These are phyloP conservation scores for Callosobruchus maculatus DNA, from an alignment of 2,888 invertebrate species.

Conservation along the genomic window DNA sequence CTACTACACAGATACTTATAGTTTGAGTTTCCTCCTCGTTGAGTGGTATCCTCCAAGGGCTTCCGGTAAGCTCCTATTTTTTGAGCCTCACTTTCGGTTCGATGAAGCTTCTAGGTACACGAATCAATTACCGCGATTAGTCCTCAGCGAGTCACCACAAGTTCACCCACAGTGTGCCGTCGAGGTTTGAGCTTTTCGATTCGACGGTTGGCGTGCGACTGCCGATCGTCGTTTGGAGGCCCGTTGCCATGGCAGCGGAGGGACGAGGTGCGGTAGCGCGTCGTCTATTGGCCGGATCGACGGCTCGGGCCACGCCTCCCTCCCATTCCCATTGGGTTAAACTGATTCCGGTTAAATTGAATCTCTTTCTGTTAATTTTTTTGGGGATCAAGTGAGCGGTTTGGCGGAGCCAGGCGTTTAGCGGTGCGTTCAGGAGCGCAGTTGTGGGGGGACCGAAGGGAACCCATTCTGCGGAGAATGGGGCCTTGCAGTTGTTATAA, in stretches of 20 bases:
- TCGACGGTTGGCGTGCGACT: constrained; percentile 39
- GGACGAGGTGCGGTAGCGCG: constrained; percentile 38
- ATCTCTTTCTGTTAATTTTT: constrained; percentile 51
- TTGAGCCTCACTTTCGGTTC: too few species aligned
- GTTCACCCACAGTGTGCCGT: constrained; percentile 9
- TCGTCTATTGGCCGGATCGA: constrained; percentile 44
- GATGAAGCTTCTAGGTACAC: too few species aligned
- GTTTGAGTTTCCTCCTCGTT: too few species aligned
- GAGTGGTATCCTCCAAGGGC: too few species aligned
- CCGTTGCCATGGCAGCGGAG: constrained; percentile 49
- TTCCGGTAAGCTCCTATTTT: too few species aligned
- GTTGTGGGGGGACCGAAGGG: background rate
- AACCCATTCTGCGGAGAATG: too few species aligned
- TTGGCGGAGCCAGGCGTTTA: constrained; percentile 13
- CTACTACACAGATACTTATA: too few species aligned
- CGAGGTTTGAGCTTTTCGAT: constrained; percentile 22
- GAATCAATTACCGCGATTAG: background rate
- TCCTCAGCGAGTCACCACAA: background rate
- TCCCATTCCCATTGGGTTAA: constrained; percentile 49
- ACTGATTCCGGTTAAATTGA: constrained; percentile 51
- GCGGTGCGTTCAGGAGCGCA: background rate
- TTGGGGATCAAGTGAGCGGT: constrained; percentile 40
- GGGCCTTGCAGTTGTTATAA: too few species aligned
- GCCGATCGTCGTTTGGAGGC: constrained; percentile 31
- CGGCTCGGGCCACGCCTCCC: constrained; percentile 39